phyloP scores from a whole-genome alignment of 1,140 invertebrate species.

The Megalopta genalis region DNA sequence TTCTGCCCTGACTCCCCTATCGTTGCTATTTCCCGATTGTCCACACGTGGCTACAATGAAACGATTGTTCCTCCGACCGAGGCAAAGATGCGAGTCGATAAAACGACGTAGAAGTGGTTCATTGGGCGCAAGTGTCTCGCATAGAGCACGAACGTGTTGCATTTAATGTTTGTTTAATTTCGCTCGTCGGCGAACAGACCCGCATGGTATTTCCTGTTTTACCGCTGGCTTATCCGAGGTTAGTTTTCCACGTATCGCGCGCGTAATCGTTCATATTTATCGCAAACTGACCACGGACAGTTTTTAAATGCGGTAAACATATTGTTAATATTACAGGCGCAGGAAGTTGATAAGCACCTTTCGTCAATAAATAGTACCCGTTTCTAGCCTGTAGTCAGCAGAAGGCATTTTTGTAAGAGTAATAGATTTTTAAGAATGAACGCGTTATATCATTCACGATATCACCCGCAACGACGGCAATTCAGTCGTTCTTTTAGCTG shows the following conservation, averaged over 20 bases:
- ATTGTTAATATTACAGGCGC: background rate
- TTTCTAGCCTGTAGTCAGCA: background rate
- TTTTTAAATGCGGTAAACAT: background rate
- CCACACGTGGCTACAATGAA: conserved; percentile 1
- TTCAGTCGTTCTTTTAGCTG: background rate
- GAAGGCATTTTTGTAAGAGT: background rate
- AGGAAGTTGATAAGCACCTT: no score
- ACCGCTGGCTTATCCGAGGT: conserved; percentile 23
- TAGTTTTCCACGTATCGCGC: conserved; percentile 17
- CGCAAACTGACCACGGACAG: background rate
- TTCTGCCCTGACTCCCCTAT: background rate
- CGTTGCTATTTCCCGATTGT: background rate
- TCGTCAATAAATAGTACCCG: no score
- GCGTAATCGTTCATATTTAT: conserved; percentile 36
- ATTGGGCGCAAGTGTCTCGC: conserved; percentile 6
- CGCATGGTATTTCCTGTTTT: conserved; percentile 4
- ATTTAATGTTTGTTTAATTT: conserved; percentile 46
- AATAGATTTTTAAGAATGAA: no score
- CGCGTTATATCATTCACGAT: background rate
- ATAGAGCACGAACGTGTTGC: background rate
- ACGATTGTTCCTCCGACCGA: background rate
- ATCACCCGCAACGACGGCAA: background rate
- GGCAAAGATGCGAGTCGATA: background rate
- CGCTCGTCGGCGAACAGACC: conserved; percentile 4
- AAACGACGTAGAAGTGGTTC: conserved; percentile 15